A percentile compares a stretch with the other conserved stretches of the same genome.
These are phyloP conservation scores for Artemia sp. DNA, from an alignment of 2,888 invertebrate species.

Conservation along the genomic window DNA sequence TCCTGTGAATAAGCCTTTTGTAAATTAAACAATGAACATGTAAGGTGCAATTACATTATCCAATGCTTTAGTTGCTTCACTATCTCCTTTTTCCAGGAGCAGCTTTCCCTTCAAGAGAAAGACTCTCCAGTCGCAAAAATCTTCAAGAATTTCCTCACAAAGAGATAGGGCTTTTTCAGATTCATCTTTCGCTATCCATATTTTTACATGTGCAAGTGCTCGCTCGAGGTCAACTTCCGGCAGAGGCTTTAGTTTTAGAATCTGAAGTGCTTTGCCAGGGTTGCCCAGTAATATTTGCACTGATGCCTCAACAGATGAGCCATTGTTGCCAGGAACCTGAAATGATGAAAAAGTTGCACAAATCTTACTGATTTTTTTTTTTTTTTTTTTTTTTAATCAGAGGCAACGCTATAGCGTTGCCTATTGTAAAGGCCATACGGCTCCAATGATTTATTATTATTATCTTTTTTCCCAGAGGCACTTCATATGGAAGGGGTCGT, in stretches of 20 bases:
- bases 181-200: slow-evolving; percentile 2
- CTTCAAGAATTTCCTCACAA: not conserved
- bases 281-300: not conserved
- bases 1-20: too few species aligned
- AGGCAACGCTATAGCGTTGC: too few species aligned
- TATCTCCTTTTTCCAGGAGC: not conserved
- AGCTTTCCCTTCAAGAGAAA: not conserved
- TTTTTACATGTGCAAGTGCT: not conserved
- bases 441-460: too few species aligned
- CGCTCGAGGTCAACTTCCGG: slow-evolving; percentile 8
- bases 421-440: too few species aligned
- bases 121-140: not conserved
- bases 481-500: too few species aligned
- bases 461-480: too few species aligned
- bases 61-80: too few species aligned
- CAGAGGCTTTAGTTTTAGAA: not conserved
- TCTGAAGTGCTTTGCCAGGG: slow-evolving; percentile 4
- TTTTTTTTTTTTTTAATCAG: too few species aligned
- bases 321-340: not conserved
- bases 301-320: slow-evolving; percentile 3
- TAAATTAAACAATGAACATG: too few species aligned
- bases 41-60: too few species aligned
- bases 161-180: slow-evolving; percentile 2
- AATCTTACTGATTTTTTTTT: not conserved
- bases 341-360: not conserved